phyloP scores from a whole-genome alignment of 2,113 vertebrate species.

The Petrocephalus microphthalmus region DNA sequence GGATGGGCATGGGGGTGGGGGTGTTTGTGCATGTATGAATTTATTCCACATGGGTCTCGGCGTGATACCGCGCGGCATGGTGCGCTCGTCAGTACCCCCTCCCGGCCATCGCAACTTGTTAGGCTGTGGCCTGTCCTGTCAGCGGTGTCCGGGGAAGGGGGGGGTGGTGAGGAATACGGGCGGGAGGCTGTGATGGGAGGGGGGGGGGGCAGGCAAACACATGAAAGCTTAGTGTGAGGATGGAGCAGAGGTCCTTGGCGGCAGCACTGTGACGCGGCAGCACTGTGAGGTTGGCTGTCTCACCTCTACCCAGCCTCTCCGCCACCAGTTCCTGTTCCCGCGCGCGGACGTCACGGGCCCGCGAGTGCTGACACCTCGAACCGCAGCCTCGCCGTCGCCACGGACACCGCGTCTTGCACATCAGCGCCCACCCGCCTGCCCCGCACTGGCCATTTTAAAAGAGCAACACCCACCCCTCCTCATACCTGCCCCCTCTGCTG shows the following conservation, averaged over 20 bases:
- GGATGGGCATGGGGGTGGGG: neutral
- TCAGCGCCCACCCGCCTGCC: constrained; percentile 68
- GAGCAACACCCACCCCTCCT: constrained; percentile 46
- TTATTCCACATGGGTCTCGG: constrained; percentile 84
- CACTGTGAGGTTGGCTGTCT: constrained; percentile 77
- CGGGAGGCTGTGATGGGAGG: constrained; percentile 26
- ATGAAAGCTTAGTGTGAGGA: neutral
- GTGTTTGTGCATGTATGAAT: constrained; percentile 50
- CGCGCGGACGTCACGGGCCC: constrained; percentile 94
- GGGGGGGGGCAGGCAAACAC: neutral
- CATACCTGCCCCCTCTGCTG: neutral
- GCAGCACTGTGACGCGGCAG: constrained; percentile 78
- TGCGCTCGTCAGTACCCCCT: constrained; percentile 78
- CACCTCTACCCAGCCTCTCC: constrained; percentile 84
- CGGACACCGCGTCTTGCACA: constrained; percentile 92
- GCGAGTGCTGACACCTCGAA: constrained; percentile 99
- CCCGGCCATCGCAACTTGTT: constrained; percentile 89
- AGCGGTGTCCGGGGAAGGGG: constrained; percentile 45
- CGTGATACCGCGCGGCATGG: constrained; percentile 71
- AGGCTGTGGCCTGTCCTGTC: constrained; percentile 81
- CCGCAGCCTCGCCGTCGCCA: constrained; percentile 95
- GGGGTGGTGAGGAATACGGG: too few relatives aligned
- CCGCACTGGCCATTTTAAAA: constrained; percentile 64
- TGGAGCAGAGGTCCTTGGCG: constrained; percentile 61
- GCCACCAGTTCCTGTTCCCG: constrained; percentile 87